Percentiles rank a stretch among this genome's conserved stretches.
These are phyloP conservation scores for Acomys russatus DNA, from an alignment of 2,797 vertebrate species.

Conservation along the genomic window DNA sequence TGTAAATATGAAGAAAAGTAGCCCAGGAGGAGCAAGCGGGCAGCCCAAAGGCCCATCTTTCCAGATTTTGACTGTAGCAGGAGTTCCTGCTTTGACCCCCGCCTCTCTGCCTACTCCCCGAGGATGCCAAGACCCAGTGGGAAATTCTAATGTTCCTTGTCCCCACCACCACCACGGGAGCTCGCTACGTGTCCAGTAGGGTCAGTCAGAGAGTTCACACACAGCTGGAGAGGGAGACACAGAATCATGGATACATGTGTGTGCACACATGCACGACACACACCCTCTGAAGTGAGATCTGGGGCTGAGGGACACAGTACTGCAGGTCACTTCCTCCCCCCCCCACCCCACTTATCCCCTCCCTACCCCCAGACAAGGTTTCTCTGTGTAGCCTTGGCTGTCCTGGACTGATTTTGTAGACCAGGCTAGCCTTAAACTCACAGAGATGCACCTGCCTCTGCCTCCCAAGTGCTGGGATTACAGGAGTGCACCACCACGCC, in stretches of 20 bases:
- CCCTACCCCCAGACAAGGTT: too few species aligned
- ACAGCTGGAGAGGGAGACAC: background rate
- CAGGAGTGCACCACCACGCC: too few species aligned
- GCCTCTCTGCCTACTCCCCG: background rate
- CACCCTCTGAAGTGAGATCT: background rate
- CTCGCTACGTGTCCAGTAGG: background rate
- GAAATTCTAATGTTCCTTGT: background rate
- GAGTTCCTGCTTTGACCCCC: background rate
- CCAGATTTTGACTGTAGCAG: background rate
- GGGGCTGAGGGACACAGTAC: background rate
- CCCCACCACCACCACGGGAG: background rate
- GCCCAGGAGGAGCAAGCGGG: background rate
- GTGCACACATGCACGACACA: background rate
- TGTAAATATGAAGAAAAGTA: background rate
- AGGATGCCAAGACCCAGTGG: background rate
- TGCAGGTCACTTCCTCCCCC: background rate
- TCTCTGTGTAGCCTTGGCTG: too few species aligned
- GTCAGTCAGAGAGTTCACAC: background rate
- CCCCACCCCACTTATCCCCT: too few species aligned
- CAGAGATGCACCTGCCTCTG: too few species aligned
- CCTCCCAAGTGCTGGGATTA: too few species aligned
- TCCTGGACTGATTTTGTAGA: too few species aligned
- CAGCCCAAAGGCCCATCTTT: background rate
- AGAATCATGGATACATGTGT: too few species aligned
- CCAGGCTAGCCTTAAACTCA: too few species aligned